phyloP scores from a whole-genome alignment of 2,888 invertebrate genomes.

The Prosapia bicincta region DNA sequence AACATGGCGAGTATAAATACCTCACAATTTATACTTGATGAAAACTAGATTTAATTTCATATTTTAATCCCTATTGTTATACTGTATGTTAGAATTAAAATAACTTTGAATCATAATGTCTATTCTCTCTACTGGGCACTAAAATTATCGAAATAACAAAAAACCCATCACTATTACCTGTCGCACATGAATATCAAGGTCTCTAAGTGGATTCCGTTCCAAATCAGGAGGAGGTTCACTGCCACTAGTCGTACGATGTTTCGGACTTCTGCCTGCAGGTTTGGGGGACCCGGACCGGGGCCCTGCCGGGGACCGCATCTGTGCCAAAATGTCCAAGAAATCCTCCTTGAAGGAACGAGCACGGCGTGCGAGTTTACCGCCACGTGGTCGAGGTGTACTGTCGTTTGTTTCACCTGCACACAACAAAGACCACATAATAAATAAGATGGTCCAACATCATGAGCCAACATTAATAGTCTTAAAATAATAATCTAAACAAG shows the following conservation, averaged over 20 bases:
- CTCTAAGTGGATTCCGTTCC: slow-evolving; percentile 59
- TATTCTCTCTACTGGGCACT: too few species aligned
- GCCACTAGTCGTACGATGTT: slow-evolving; percentile 45
- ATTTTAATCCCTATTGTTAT: too few species aligned
- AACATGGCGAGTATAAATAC: too few species aligned
- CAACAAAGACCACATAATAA: background rate
- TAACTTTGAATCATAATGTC: too few species aligned
- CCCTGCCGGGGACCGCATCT: slow-evolving; percentile 76
- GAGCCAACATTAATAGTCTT: background rate
- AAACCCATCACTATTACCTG: slow-evolving; percentile 36
- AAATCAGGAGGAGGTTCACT: slow-evolving; percentile 52
- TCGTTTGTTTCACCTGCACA: slow-evolving; percentile 25
- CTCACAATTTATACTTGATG: too few species aligned
- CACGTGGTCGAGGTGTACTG: slow-evolving; percentile 53
- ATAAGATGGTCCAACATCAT: background rate
- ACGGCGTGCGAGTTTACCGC: slow-evolving; percentile 80
- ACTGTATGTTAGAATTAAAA: too few species aligned
- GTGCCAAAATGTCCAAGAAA: slow-evolving; percentile 83
- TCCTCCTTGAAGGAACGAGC: slow-evolving; percentile 92
- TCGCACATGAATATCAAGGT: slow-evolving; percentile 70
- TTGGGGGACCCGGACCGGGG: slow-evolving; percentile 50
- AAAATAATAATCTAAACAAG: background rate
- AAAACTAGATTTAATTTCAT: too few species aligned
- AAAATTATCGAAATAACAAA: too few species aligned
- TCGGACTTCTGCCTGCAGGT: slow-evolving; percentile 41